These are phyloP conservation scores for Willisornis vidua DNA, from an alignment of 2,113 vertebrate species.

Conservation along the genomic window DNA sequence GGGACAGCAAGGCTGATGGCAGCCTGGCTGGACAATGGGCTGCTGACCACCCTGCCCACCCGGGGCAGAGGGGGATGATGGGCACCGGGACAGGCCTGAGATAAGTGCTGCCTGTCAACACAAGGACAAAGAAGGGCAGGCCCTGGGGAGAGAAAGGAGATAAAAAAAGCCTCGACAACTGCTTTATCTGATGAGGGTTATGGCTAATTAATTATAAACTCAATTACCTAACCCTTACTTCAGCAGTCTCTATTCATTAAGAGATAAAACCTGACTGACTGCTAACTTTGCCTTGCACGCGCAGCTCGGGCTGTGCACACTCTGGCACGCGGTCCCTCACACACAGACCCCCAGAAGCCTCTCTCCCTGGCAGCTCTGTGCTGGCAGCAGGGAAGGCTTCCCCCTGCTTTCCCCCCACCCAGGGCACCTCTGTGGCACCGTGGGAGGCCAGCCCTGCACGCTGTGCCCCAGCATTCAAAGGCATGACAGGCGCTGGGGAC, in stretches of 20 bases:
- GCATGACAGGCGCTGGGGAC: conserved; percentile 43
- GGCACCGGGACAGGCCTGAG: conserved; percentile 64
- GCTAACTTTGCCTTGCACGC: conserved; percentile 72
- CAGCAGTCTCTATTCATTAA: conserved; percentile 95
- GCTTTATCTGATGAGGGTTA: conserved; percentile 96
- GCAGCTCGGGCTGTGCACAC: not conserved
- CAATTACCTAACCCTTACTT: conserved; percentile 98
- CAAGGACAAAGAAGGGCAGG: conserved; percentile 91
- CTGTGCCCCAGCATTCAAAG: conserved; percentile 53
- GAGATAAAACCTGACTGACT: conserved; percentile 85
- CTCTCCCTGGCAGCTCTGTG: not conserved
- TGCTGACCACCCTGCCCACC: conserved; percentile 68
- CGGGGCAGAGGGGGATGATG: conserved; percentile 64
- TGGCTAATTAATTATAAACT: conserved; percentile 99
- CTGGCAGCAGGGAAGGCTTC: not conserved
- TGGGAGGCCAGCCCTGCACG: conserved; percentile 50
- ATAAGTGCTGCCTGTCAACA: conserved; percentile 86
- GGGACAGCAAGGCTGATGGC: conserved; percentile 76
- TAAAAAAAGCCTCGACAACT: conserved; percentile 78
- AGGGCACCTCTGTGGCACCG: not conserved
- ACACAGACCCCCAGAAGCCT: conserved; percentile 32
- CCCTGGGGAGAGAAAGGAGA: conserved; percentile 84
- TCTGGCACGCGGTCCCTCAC: not conserved
- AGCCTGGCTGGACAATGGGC: conserved; percentile 71
- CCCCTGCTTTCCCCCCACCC: not conserved